Conservation (phyloP, 1,140 invertebrate genomes). For the Paralvinella palmiformis region DNA sequence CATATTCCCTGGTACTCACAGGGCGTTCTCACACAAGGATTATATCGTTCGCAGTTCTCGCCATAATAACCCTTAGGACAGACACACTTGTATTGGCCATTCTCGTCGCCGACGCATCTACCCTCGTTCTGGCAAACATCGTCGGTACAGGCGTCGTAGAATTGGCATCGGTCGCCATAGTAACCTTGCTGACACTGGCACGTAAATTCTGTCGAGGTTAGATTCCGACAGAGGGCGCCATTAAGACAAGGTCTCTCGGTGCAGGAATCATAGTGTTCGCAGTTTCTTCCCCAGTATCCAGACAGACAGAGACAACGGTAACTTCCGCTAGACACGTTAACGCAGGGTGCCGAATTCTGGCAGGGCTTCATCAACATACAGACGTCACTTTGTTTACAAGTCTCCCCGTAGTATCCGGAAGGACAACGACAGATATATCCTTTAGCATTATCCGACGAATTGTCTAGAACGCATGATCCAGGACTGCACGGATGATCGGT, state of each 20-base stretch:
- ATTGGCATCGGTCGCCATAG: conserved; percentile 43
- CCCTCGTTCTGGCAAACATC: conserved; percentile 30
- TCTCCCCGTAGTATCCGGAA: conserved; percentile 10
- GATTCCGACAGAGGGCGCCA: conserved; percentile 4
- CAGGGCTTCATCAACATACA: neutral
- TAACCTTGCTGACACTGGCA: conserved; percentile 24
- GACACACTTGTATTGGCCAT: conserved; percentile 32
- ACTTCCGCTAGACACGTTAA: neutral
- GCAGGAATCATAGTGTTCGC: conserved; percentile 29
- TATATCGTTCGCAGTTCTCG: conserved; percentile 35
- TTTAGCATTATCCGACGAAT: too few species aligned
- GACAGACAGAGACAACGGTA: conserved; percentile 26
- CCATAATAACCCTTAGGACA: conserved; percentile 44
- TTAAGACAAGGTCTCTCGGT: conserved; percentile 12
- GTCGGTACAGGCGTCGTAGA: conserved; percentile 38
- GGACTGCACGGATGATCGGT: too few species aligned
- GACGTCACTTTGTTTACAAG: neutral
- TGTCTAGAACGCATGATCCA: too few species aligned
- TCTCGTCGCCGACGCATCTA: neutral
- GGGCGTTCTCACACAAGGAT: conserved; percentile 37
- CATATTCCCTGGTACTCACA: conserved; percentile 28
- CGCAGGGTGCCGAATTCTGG: neutral
- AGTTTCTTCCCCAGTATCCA: conserved; percentile 31
- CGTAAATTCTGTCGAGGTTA: neutral
- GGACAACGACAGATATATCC: too few species aligned